Percentiles rank a stretch among this genome's conserved stretches.
Evolutionary conservation across 2,113 vertebrate species (phyloP).

Genomic region (Progne subis): DNA sequence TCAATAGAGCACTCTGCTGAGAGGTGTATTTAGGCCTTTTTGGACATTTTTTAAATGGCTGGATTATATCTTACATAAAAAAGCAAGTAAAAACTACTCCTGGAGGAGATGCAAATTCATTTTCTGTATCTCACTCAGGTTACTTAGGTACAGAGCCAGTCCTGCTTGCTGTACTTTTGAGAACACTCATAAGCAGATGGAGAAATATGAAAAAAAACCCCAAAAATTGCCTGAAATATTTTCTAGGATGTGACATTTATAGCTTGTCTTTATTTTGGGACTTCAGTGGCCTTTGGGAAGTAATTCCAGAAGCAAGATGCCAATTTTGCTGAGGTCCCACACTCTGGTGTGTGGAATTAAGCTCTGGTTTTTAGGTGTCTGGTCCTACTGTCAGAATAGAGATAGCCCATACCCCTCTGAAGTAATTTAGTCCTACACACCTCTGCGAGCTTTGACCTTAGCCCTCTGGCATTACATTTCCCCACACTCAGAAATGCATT

Average conservation of each 20-base stretch:
- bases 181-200: background rate
- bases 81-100: background rate
- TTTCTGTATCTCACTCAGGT: background rate
- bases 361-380: background rate
- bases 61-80: background rate
- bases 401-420: background rate
- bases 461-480: background rate
- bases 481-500: background rate
- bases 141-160: background rate
- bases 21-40: background rate
- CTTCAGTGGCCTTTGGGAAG: background rate
- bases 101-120: background rate
- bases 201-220: background rate
- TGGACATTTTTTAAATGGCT: background rate
- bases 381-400: background rate
- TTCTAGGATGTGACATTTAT: background rate
- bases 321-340: constrained; percentile 11
- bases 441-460: constrained; percentile 33
- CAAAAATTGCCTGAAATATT: background rate
- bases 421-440: constrained; percentile 27
- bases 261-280: background rate
- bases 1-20: background rate
- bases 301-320: background rate
- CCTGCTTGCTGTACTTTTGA: background rate
- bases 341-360: background rate